Evolutionary conservation across 2,113 vertebrate genomes (phyloP).

Genomic region (Eretmochelys imbricata): DNA sequence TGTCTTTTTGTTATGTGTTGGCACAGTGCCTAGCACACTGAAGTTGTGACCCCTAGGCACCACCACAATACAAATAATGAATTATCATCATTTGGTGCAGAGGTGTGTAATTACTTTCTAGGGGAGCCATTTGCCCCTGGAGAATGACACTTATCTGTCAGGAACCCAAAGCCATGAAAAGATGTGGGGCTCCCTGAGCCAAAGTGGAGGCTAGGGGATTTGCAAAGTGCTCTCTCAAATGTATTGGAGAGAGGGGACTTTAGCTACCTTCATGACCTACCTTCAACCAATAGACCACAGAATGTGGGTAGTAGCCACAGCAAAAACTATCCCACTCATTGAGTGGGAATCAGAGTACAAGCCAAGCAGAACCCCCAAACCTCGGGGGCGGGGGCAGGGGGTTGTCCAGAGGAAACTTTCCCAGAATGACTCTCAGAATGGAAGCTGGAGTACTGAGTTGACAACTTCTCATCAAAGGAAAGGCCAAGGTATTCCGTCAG

Average conservation of each 20-base stretch:
- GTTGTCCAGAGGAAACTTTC: constrained; percentile 59
- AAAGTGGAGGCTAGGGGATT: background rate
- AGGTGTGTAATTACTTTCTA: constrained; percentile 17
- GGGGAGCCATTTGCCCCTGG: background rate
- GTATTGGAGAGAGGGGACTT: constrained; percentile 22
- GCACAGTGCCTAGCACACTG: constrained; percentile 2
- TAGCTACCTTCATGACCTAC: background rate
- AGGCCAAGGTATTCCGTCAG: constrained; percentile 21
- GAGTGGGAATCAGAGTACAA: constrained; percentile 46
- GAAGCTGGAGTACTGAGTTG: constrained; percentile 43
- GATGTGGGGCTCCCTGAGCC: background rate
- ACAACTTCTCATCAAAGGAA: constrained; percentile 45
- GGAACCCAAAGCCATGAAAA: constrained; percentile 34
- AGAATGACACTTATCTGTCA: constrained; percentile 22
- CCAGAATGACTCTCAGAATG: constrained; percentile 56
- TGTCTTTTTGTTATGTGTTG: background rate
- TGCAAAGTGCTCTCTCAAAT: constrained; percentile 6
- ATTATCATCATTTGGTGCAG: constrained; percentile 25
- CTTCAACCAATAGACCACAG: constrained; percentile 65
- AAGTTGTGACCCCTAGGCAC: background rate
- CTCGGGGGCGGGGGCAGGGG: constrained; percentile 19
- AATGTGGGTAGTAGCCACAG: constrained; percentile 59
- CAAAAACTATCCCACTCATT: constrained; percentile 61
- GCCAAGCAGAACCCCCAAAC: constrained; percentile 58
- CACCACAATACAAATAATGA: constrained; percentile 38